A percentile compares a stretch with the other conserved stretches of the same genome.
Conservation (phyloP, 2,113 vertebrate species). For the Chamaea fasciata region DNA sequence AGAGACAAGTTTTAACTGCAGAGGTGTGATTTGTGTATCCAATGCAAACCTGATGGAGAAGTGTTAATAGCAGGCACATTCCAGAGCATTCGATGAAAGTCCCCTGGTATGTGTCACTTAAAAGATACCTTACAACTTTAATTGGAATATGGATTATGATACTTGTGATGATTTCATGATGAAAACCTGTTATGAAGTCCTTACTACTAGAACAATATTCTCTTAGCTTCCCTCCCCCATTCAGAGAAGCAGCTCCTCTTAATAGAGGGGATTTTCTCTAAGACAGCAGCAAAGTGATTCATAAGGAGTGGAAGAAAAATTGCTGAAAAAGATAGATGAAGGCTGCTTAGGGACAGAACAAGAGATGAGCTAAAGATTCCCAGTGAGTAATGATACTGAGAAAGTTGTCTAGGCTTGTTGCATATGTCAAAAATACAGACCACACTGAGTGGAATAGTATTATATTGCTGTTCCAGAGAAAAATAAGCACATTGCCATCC, state of each 20-base stretch:
- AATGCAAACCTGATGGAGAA: background rate
- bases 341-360: background rate
- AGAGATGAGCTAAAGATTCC: background rate
- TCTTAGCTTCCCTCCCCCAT: background rate
- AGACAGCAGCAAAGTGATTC: background rate
- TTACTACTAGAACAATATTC: background rate
- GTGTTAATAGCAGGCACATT: background rate
- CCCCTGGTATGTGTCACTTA: background rate
- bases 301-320: slow-evolving; percentile 9
- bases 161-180: background rate
- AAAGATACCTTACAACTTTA: background rate
- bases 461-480: background rate
- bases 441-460: background rate
- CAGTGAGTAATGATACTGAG: background rate
- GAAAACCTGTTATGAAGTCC: background rate
- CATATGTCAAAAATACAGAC: background rate
- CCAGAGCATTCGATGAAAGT: background rate
- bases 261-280: background rate
- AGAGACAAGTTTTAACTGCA: background rate
- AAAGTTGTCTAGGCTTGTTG: background rate
- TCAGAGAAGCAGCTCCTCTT: background rate
- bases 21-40: background rate
- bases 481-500: background rate
- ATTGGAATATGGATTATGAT: background rate
- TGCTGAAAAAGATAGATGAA: slow-evolving; percentile 25